Conservation (phyloP, 2,113 vertebrate species). For the Cebus imitator region DNA sequence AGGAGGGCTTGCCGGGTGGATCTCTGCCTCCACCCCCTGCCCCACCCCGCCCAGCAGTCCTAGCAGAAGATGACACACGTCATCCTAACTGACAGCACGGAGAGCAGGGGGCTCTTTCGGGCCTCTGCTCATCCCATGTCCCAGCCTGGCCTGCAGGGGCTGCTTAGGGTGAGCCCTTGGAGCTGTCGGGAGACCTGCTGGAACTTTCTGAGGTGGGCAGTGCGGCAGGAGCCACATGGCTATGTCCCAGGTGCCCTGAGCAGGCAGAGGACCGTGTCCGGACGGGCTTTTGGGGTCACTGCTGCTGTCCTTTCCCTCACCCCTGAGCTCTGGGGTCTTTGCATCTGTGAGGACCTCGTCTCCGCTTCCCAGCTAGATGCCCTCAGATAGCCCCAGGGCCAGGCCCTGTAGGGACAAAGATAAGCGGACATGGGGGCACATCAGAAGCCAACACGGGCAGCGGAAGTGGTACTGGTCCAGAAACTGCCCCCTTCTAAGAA, state of each 20-base stretch:
- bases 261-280: not conserved
- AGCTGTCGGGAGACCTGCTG: not conserved
- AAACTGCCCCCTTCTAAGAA: no score
- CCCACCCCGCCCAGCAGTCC: slow-evolving; percentile 58
- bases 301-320: not conserved
- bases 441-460: accelerated
- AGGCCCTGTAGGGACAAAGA: no score
- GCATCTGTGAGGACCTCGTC: not conserved
- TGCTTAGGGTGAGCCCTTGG: not conserved
- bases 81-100: not conserved
- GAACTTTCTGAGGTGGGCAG: not conserved
- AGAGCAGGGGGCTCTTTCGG: no score
- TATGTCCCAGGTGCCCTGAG: accelerated
- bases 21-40: slow-evolving; percentile 1
- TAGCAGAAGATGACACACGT: slow-evolving; percentile 65
- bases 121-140: no score
- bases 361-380: not conserved
- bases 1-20: slow-evolving; percentile 55
- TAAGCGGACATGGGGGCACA: accelerated
- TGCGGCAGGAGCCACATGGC: accelerated
- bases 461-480: not conserved
- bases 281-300: no score
- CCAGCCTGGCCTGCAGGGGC: not conserved
- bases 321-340: not conserved
- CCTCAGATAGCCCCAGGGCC: not conserved